These are phyloP conservation scores for Zaprionus tsacasi DNA, from an alignment of 1,140 invertebrate genomes.

Conservation along the genomic window DNA sequence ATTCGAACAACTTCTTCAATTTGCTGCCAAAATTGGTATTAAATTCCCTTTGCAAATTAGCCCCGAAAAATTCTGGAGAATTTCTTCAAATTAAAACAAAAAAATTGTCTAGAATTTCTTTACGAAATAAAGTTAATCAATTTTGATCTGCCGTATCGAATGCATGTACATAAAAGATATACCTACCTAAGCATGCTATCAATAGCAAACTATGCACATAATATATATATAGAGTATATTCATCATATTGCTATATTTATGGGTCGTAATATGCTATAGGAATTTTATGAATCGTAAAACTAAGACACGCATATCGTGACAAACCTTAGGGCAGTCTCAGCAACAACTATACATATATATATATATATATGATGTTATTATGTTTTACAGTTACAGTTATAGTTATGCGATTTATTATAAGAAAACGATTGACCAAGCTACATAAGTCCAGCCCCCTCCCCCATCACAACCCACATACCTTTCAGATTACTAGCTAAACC, in stretches of 20 bases:
- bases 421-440: neutral
- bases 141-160: neutral
- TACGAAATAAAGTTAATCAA: neutral
- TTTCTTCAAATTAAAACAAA: neutral
- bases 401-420: neutral
- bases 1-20: neutral
- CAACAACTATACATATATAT: neutral
- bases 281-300: neutral
- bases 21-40: neutral
- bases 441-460: neutral
- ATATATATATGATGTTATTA: neutral
- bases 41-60: slow-evolving; percentile 6
- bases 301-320: neutral
- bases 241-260: slow-evolving; percentile 5
- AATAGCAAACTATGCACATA: neutral
- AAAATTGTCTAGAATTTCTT: neutral
- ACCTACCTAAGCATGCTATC: neutral
- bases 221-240: neutral
- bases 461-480: neutral
- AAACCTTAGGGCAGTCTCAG: no score
- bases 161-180: neutral
- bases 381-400: neutral
- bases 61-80: neutral
- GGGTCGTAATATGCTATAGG: neutral
- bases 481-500: neutral